phyloP scores from a whole-genome alignment of 2,113 vertebrate species.

The Microtus montanus region DNA sequence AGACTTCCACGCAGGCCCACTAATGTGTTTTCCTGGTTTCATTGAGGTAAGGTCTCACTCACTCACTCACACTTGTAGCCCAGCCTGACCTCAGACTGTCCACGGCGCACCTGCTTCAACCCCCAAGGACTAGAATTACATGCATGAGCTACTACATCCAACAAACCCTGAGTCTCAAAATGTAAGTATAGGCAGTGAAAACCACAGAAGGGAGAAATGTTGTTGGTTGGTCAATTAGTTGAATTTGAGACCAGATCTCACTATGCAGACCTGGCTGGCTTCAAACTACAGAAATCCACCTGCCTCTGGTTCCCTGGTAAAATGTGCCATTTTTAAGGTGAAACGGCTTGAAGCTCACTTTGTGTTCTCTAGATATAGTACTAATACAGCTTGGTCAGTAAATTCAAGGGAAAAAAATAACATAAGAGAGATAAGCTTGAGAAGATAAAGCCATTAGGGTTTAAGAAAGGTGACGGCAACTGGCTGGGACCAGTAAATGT shows the following conservation, averaged over 20 bases:
- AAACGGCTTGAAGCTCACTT: neutral
- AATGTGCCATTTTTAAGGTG: neutral
- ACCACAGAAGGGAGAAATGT: neutral
- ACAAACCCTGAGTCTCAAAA: neutral
- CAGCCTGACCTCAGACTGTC: neutral
- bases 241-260: neutral
- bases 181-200: neutral
- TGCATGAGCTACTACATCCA: neutral
- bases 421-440: neutral
- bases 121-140: neutral
- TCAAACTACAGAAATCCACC: neutral
- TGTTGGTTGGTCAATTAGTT: neutral
- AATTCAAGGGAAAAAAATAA: conserved; percentile 50
- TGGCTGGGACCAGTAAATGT: neutral
- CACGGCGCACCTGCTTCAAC: neutral
- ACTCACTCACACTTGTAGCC: neutral
- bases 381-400: neutral
- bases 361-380: conserved; percentile 3
- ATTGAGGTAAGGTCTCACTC: neutral
- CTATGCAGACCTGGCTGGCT: neutral
- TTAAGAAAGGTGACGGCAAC: neutral
- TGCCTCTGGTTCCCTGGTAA: neutral
- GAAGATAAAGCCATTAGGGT: conserved; percentile 31
- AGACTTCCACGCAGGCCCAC: neutral
- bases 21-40: neutral